Evolutionary conservation across 2,113 vertebrate genomes (phyloP), one percentile per base, ranked within the genome.

Genomic region (Centrocercus urophasianus): DNA sequence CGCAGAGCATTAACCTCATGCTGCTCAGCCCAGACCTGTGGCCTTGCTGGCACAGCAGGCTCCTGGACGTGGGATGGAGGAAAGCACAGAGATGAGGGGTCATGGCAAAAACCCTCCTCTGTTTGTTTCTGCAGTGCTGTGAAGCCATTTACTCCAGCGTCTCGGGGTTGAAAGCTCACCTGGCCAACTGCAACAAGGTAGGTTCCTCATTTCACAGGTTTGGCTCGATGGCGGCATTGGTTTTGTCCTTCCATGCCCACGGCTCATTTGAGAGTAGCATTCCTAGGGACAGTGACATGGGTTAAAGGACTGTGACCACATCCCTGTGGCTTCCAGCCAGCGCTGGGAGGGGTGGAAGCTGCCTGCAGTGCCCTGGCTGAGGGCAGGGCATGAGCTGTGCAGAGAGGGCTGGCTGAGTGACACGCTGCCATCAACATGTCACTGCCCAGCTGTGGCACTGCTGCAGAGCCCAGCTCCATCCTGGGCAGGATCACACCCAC

Each of bases 121-220:
- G 24, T 71, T 65, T 94, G 59, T 76, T 63, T 88, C 96, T 52
- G 16, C 97, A 99, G 99, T 98, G 98, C 98, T 99, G 99, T 93
- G 98, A 99, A 97, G 99, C 99, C 94, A 98, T 99, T 89, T 99
- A 99, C 95, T 99, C 99, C 94, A 99, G 99, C 43, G 99, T 99
- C 89, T 99, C 99, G 17, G 99, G 99, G 91, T 97, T 99, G 61
- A 99, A 99, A 97, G 99, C 99, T 81, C 99, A 99, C 84, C 98
- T 99, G 63, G 99, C 99, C 93, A 99, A 99, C 98, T 99, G 99
- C 97, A 99, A 98, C 96, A 99, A 99, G 99, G 99, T 99, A 98
- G 65, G 96, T 86, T 2, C 14, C 16, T 27, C 28, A 7, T 24
- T 7, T 11, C 19, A 16, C 25, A 10, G 27, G 30, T 20, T 61